phyloP scores from a whole-genome alignment of 2,888 invertebrate species.

The Caenorhabditis virilis region DNA sequence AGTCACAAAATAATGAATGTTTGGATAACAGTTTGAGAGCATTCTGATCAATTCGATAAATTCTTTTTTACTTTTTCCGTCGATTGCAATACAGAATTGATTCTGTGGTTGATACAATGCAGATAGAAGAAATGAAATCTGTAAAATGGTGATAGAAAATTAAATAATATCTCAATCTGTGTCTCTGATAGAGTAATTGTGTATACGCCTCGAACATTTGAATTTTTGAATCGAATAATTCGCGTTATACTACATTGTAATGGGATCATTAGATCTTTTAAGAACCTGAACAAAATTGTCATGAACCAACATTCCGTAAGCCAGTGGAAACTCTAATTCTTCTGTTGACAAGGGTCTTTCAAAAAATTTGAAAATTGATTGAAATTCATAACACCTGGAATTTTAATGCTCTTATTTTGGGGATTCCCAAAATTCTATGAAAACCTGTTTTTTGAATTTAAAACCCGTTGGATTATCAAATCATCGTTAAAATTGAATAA shows the following conservation, averaged over 20 bases:
- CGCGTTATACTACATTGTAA: neutral
- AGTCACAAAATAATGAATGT: constrained; percentile 32
- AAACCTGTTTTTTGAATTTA: constrained; percentile 4
- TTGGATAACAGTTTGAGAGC: constrained; percentile 8
- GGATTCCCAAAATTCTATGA: neutral
- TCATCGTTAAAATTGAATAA: constrained; percentile 17
- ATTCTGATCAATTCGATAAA: constrained; percentile 10
- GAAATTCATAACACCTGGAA: constrained; percentile 26
- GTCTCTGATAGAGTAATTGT: neutral
- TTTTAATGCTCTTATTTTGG: neutral
- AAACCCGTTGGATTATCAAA: constrained; percentile 3
- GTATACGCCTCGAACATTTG: neutral
- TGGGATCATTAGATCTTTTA: too few relatives aligned
- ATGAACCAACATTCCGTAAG: constrained; percentile 41
- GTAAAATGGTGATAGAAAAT: constrained; percentile 1
- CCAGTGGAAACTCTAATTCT: constrained; percentile 37
- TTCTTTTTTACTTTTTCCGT: constrained; percentile 24
- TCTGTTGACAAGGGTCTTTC: constrained; percentile 14
- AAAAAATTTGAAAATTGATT: constrained; percentile 25
- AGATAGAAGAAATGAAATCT: constrained; percentile 52
- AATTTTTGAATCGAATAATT: neutral
- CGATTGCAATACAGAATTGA: constrained; percentile 57
- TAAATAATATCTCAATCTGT: neutral
- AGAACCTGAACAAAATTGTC: constrained; percentile 34
- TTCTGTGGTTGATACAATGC: constrained; percentile 63